A percentile compares a stretch with the other conserved stretches of the same genome.
Conservation (phyloP, 2,888 invertebrate species). For the Drosophila putrida region DNA sequence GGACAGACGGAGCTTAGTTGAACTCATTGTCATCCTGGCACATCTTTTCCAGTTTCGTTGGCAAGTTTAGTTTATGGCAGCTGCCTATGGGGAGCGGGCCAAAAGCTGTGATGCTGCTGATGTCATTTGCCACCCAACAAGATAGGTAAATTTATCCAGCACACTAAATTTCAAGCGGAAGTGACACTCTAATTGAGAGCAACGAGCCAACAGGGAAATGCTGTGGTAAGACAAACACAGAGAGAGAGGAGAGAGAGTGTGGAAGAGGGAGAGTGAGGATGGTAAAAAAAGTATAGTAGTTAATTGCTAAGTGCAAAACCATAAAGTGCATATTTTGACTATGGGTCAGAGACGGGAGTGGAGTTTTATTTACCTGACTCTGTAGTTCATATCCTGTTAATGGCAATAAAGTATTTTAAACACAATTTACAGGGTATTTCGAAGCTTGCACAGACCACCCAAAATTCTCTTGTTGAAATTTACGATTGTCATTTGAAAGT, state of each 20-base stretch:
- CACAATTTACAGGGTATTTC: constrained; percentile 15
- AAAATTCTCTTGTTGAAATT: constrained; percentile 8
- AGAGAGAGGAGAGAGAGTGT: not conserved
- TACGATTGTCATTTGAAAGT: constrained; percentile 31
- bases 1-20: constrained; percentile 9
- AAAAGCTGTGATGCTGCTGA: not conserved
- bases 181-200: constrained; percentile 73
- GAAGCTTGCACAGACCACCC: not conserved
- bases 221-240: constrained; percentile 9
- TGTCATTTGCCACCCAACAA: constrained; percentile 10
- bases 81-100: constrained; percentile 16
- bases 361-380: not conserved
- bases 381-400: constrained; percentile 3
- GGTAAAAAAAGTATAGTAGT: constrained; percentile 53
- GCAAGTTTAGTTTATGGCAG: constrained; percentile 54
- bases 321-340: constrained; percentile 52
- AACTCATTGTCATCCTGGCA: constrained; percentile 12
- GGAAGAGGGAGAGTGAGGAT: not conserved
- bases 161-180: constrained; percentile 62
- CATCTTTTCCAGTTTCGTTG: constrained; percentile 51
- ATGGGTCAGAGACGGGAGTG: not conserved
- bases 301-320: constrained; percentile 70
- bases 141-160: constrained; percentile 66
- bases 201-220: constrained; percentile 65
- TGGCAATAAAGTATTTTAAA: not conserved